These are phyloP conservation scores for Liparis tanakae DNA, from an alignment of 2,797 vertebrate species.

Conservation along the genomic window DNA sequence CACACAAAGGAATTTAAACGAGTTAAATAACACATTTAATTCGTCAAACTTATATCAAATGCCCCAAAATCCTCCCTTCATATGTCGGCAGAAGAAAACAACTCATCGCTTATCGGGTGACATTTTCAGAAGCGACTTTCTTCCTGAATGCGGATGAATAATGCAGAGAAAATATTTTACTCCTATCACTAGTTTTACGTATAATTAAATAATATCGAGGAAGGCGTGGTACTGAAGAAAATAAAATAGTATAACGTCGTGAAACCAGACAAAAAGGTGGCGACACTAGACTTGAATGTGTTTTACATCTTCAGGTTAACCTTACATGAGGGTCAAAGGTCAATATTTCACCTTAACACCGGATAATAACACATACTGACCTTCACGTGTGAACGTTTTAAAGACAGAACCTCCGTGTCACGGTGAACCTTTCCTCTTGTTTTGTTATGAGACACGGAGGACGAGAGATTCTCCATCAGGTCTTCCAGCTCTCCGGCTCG, in stretches of 20 bases:
- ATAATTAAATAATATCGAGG: neutral
- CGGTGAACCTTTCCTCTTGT: neutral
- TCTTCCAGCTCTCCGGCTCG: neutral
- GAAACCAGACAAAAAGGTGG: neutral
- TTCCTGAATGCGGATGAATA: neutral
- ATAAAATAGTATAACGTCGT: neutral
- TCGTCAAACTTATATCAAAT: neutral
- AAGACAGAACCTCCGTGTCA: neutral
- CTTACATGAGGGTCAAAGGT: neutral
- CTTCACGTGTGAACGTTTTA: conserved; percentile 9
- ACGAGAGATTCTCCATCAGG: neutral
- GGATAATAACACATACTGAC: conserved; percentile 7
- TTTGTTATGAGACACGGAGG: conserved; percentile 12
- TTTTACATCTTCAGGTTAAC: neutral
- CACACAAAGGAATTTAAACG: neutral
- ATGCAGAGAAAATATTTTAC: no score
- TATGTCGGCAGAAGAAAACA: neutral
- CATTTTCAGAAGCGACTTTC: neutral
- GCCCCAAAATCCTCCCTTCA: neutral
- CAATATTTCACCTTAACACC: neutral
- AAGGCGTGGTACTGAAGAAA: neutral
- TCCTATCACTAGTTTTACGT: neutral
- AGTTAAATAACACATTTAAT: conserved; percentile 3
- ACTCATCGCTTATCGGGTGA: neutral
- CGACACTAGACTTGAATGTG: no score